phyloP scores from a whole-genome alignment of 2,113 vertebrate genomes.

The Apodemus sylvaticus region DNA sequence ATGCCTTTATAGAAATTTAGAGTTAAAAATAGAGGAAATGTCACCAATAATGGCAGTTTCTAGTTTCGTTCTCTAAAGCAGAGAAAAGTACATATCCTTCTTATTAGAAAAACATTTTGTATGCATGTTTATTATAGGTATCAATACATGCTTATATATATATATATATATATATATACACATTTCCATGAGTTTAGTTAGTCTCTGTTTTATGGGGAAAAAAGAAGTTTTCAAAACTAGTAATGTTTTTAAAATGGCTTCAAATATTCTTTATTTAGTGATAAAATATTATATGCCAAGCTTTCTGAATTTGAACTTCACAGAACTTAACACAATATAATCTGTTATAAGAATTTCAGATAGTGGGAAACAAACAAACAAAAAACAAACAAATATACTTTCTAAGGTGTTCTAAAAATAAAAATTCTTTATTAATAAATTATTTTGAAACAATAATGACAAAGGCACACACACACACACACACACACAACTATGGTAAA shows the following conservation, averaged over 20 bases:
- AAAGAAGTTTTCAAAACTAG: background rate
- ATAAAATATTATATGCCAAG: background rate
- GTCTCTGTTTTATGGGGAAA: background rate
- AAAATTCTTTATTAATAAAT: background rate
- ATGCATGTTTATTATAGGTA: too few species aligned
- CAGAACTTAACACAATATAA: background rate
- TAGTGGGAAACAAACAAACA: background rate
- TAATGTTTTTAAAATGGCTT: background rate
- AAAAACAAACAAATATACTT: background rate
- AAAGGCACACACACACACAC: background rate
- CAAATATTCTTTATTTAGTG: background rate
- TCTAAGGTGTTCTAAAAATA: background rate
- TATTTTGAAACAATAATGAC: background rate
- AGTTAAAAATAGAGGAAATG: background rate
- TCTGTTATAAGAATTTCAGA: background rate
- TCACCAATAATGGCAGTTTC: background rate
- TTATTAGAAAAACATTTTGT: background rate
- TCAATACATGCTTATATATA: background rate
- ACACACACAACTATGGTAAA: background rate
- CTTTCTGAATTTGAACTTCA: background rate
- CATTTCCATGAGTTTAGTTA: background rate
- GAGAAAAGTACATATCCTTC: background rate
- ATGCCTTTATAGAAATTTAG: background rate
- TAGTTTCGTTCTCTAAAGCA: background rate
- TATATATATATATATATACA: background rate